Evolutionary conservation across 2,888 invertebrate genomes (phyloP), one percentile per base, ranked within the genome.

Genomic region (Lobophora halterata): DNA sequence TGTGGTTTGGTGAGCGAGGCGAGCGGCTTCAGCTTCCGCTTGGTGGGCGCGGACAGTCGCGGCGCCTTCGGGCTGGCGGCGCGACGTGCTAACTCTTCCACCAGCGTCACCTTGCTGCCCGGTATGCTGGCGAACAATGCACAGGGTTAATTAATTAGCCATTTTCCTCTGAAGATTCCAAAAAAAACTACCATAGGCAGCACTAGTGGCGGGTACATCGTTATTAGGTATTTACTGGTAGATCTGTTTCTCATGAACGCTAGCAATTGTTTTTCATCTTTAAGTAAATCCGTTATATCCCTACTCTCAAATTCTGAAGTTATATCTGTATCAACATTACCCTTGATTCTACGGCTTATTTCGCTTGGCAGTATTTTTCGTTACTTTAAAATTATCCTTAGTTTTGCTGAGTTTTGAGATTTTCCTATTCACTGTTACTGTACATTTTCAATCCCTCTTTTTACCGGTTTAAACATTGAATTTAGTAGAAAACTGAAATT

Each of bases 331-430:
- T 81, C 79, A 10, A 65, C 8, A 12, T 67, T 76, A 52, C 55
- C 77, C 60, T 76, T 83, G 55, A 71, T 37, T 20, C 70, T 78
- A 53, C 77, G 69, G 14, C 65, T 77, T 1, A 70, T 71, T 87
- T 35, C 86, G 72, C 44, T 86, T 87, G 12, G 78, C 69, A 17
- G 81, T 85, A 36, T 83, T 81, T 31, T 87, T 87, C 9, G 85
- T 86, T 0, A 87, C 83, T 56, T 86, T 87, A 6, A 85, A 69
- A 26, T 56, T 73, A 55, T 86, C 86, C 14, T 81, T 78, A 49
- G 48, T 51, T 31, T 83, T 87, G 44, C 58, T 80, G 2, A 83
- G 44, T 46, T 86, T 83, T 1, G n/a, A n/a, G n/a, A n/a, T n/a
- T n/a, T n/a, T n/a, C n/a, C n/a, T n/a, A n/a, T n/a, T n/a, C n/a